These are phyloP conservation scores for Trichacis sp. DNA, from an alignment of 2,888 invertebrate species.

Conservation along the genomic window DNA sequence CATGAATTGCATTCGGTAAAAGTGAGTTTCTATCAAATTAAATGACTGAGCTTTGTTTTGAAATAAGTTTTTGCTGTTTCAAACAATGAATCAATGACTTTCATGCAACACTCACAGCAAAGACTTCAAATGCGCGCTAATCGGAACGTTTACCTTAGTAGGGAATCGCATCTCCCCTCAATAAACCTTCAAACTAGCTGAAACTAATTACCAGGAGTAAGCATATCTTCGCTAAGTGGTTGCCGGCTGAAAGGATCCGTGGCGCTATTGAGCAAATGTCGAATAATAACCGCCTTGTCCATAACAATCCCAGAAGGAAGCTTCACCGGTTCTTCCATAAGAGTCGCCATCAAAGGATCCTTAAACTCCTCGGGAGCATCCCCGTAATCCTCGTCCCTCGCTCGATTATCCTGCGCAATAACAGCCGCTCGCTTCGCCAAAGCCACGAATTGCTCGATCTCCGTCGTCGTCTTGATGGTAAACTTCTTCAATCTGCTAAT, in stretches of 20 bases:
- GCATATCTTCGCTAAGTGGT: constrained; percentile 92
- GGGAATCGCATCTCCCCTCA: too few relatives aligned
- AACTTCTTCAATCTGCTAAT: constrained; percentile 84
- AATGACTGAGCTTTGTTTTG: too few relatives aligned
- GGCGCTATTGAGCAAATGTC: constrained; percentile 94
- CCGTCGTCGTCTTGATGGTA: constrained; percentile 85
- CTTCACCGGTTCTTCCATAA: constrained; percentile 95
- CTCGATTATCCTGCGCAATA: constrained; percentile 83
- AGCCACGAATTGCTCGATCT: constrained; percentile 87
- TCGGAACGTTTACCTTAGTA: too few relatives aligned
- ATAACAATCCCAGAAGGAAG: constrained; percentile 91
- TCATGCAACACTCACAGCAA: too few relatives aligned
- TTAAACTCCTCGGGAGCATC: constrained; percentile 97
- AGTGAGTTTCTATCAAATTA: too few relatives aligned
- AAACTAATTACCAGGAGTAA: constrained; percentile 82
- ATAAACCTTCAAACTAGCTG: too few relatives aligned
- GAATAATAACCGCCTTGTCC: constrained; percentile 93
- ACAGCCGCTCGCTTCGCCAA: constrained; percentile 83
- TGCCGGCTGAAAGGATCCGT: constrained; percentile 99
- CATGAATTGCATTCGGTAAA: too few relatives aligned
- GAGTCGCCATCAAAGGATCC: constrained; percentile 96
- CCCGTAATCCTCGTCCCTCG: constrained; percentile 91
- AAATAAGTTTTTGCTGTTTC: too few relatives aligned
- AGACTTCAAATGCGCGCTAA: too few relatives aligned
- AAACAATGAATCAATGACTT: too few relatives aligned